Percentiles rank a stretch among this genome's conserved stretches.
phyloP scores from a whole-genome alignment of 2,888 invertebrate species.

The Odontocerum albicorne region DNA sequence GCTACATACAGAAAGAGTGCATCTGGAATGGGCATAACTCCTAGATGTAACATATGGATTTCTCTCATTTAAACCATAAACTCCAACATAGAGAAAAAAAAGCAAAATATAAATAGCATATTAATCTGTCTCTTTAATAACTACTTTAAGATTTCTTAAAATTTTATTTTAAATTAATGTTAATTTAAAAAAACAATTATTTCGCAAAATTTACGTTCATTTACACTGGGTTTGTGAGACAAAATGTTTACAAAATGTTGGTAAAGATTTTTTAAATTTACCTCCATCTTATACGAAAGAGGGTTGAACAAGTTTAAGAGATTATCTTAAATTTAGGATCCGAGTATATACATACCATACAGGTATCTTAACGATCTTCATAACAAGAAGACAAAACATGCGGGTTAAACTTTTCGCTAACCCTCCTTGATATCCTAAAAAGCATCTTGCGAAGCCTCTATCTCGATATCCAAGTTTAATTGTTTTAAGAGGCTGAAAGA shows the following conservation, averaged over 20 bases:
- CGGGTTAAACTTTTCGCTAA: constrained; percentile 14
- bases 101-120: no score
- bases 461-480: constrained; percentile 1
- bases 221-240: no score
- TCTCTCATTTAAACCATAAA: no score
- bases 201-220: neutral
- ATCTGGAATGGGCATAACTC: no score
- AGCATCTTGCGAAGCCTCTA: no score
- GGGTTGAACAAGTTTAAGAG: constrained; percentile 2
- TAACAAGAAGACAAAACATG: constrained; percentile 24
- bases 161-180: neutral
- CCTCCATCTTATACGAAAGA: no score
- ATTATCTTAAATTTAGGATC: constrained; percentile 26
- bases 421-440: constrained; percentile 1
- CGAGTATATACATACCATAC: constrained; percentile 17
- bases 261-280: no score
- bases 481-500: neutral
- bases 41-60: no score
- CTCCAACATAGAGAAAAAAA: no score
- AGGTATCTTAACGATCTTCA: constrained; percentile 26
- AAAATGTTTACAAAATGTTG: no score
- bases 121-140: no score
- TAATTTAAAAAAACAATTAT: neutral
- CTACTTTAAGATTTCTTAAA: neutral
- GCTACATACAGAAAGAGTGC: no score